These are phyloP conservation scores for Calameuta pallipes DNA, from an alignment of 2,888 invertebrate genomes.

Conservation along the genomic window DNA sequence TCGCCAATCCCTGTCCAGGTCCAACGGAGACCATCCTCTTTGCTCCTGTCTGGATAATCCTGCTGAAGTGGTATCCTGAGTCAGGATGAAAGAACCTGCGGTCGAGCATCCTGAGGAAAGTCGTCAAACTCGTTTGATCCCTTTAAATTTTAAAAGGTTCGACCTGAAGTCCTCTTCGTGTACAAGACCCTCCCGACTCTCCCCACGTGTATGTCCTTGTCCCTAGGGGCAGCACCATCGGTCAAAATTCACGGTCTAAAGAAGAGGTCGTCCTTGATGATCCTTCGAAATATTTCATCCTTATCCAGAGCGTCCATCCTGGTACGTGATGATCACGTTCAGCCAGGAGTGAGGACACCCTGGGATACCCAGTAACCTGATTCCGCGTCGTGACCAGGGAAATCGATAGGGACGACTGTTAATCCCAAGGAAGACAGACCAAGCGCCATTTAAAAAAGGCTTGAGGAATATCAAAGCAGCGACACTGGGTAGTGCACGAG, in stretches of 20 bases:
- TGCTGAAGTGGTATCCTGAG: neutral
- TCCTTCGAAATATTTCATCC: neutral
- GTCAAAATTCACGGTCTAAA: neutral
- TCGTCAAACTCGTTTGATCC: slow-evolving; percentile 20
- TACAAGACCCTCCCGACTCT: neutral
- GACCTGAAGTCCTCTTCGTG: neutral
- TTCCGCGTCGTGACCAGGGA: neutral
- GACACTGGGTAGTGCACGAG: neutral
- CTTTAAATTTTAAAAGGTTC: slow-evolving; percentile 23
- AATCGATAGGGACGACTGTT: neutral
- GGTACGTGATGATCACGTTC: neutral
- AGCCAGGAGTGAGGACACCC: neutral
- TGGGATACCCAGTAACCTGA: neutral
- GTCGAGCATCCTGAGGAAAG: neutral
- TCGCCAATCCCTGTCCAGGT: neutral
- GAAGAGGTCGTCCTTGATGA: neutral
- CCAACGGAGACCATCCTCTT: neutral
- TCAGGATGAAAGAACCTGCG: neutral
- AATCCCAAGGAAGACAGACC: neutral
- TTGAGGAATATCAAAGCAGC: neutral
- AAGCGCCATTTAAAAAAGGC: neutral
- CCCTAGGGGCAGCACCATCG: neutral
- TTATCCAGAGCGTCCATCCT: neutral
- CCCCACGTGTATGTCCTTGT: neutral
- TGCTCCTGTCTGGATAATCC: neutral